Conservation (phyloP, 23 tunicate genomes). For the Pegea sp. region DNA sequence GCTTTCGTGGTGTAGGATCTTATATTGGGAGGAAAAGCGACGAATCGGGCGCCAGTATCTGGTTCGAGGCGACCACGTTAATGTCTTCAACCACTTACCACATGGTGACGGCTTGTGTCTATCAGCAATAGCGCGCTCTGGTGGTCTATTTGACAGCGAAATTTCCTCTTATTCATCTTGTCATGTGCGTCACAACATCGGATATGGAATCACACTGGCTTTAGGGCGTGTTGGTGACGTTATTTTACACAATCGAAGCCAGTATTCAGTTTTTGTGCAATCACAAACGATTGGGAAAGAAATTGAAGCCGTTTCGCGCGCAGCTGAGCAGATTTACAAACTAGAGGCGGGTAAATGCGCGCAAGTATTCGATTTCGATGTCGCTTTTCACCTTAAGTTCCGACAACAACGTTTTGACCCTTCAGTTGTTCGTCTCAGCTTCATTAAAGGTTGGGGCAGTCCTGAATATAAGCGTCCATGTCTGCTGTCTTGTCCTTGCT, state of each 20-base stretch:
- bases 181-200: conserved; percentile 8
- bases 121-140: conserved; percentile 2
- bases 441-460: background rate
- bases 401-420: too few species aligned
- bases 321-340: background rate
- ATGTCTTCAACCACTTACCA: conserved; percentile 6
- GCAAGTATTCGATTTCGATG: background rate
- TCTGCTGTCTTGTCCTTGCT: background rate
- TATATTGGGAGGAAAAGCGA: conserved; percentile 13
- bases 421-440: background rate
- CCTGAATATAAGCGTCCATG: background rate
- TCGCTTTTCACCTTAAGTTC: too few species aligned
- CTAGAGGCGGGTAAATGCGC: background rate
- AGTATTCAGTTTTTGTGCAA: conserved; percentile 10
- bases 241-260: conserved; percentile 9
- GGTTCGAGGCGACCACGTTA: conserved; percentile 7
- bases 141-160: background rate
- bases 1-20: conserved; percentile 13
- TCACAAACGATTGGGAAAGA: background rate
- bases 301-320: too few species aligned
- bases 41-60: conserved; percentile 15
- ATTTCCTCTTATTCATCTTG: background rate
- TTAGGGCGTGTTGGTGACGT: conserved; percentile 3
- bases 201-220: conserved; percentile 13
- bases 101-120: conserved; percentile 24